phyloP scores from a whole-genome alignment of 2,888 invertebrate genomes.

The Agrotis ipsilon region DNA sequence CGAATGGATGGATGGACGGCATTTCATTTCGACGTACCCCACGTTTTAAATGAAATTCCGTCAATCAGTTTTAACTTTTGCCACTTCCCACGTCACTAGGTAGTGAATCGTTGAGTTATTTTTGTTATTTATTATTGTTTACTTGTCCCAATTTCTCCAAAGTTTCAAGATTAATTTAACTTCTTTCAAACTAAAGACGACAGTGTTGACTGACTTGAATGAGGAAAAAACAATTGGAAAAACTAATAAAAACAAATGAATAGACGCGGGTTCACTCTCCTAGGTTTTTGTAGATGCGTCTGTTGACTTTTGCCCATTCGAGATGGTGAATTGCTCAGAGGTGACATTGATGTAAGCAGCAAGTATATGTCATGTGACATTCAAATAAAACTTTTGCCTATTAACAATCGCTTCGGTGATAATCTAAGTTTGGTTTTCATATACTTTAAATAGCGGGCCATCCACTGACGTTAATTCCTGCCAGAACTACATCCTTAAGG shows the following conservation, averaged over 20 bases:
- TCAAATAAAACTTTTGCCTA: neutral
- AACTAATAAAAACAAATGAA: constrained; percentile 58
- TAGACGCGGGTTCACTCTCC: constrained; percentile 33
- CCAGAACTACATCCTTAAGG: too few species aligned
- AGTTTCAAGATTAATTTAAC: constrained; percentile 53
- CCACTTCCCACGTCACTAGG: neutral
- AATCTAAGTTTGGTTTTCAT: neutral
- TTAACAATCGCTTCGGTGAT: neutral
- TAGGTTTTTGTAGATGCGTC: constrained; percentile 33
- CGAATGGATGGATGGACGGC: neutral
- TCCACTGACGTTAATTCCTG: too few species aligned
- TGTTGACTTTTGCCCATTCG: constrained; percentile 22
- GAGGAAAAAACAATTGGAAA: constrained; percentile 55
- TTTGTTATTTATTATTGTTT: constrained; percentile 63
- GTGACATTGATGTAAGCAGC: too few species aligned
- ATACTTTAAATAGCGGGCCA: too few species aligned
- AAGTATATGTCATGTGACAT: neutral
- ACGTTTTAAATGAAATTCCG: too few species aligned
- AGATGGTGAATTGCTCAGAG: too few species aligned
- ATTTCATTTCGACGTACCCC: neutral
- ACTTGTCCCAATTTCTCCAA: constrained; percentile 57
- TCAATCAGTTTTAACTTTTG: neutral
- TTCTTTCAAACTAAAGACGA: constrained; percentile 49
- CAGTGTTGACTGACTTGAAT: constrained; percentile 44
- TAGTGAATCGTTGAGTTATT: constrained; percentile 45